Evolutionary conservation across 2,113 vertebrate species (phyloP).

Genomic region (Pachypanchax playfairii): DNA sequence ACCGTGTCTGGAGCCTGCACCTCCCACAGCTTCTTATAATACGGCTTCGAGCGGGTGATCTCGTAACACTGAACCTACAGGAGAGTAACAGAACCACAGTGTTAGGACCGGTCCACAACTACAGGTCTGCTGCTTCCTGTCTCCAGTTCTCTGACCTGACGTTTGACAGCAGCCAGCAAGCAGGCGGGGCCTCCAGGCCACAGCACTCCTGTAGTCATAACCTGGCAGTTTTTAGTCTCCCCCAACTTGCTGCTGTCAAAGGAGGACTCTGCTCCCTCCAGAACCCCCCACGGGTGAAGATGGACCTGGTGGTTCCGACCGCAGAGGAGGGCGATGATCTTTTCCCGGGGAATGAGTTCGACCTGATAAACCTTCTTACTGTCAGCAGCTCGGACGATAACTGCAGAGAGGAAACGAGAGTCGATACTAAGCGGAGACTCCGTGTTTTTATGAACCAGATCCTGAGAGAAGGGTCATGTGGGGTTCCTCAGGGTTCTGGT

Average conservation of each 20-base stretch:
- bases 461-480: no score
- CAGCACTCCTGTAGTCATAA: conserved; percentile 82
- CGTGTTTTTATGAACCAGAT: no score
- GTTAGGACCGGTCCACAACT: not conserved
- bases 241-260: conserved; percentile 91
- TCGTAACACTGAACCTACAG: conserved; percentile 90
- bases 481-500: no score
- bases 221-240: conserved; percentile 95
- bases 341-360: conserved; percentile 89
- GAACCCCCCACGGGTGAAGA: conserved; percentile 87
- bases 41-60: conserved; percentile 87
- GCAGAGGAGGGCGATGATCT: conserved; percentile 87
- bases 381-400: conserved; percentile 93
- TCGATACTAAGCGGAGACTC: not conserved
- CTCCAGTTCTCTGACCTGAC: conserved; percentile 74
- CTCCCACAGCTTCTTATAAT: conserved; percentile 88
- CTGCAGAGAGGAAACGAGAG: conserved; percentile 60
- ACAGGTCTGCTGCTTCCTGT: not conserved
- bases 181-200: conserved; percentile 83
- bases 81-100: not conserved
- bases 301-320: conserved; percentile 93
- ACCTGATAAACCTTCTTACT: conserved; percentile 97
- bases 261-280: conserved; percentile 87
- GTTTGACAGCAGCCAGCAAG: conserved; percentile 90
- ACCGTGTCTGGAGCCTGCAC: conserved; percentile 87